These are phyloP conservation scores for Rhodinocichla rosea DNA, from an alignment of 2,113 vertebrate species.

Conservation along the genomic window DNA sequence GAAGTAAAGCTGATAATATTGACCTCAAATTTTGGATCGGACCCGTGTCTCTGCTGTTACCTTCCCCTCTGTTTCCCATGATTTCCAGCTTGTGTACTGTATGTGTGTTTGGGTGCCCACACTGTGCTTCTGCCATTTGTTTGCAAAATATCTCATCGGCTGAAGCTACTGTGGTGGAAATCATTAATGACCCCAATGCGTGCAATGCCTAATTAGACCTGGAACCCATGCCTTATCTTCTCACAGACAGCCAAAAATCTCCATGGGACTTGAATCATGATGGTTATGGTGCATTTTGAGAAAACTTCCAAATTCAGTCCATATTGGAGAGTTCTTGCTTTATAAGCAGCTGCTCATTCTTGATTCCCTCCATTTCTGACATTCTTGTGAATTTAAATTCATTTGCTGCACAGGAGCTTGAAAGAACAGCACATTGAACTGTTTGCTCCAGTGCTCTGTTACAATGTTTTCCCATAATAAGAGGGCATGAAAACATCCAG, in stretches of 20 bases:
- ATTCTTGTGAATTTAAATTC: background rate
- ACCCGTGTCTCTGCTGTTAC: background rate
- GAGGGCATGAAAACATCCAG: conserved; percentile 30
- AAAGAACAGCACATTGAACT: background rate
- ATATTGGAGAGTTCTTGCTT: background rate
- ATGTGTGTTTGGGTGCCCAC: background rate
- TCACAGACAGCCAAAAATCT: background rate
- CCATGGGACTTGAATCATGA: background rate
- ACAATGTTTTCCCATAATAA: conserved; percentile 29
- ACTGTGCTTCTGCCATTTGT: background rate
- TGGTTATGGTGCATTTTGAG: background rate
- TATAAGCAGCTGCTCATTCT: background rate
- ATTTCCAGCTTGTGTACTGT: background rate
- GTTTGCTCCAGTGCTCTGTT: conserved; percentile 31
- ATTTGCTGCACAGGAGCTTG: background rate
- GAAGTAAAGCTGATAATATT: background rate
- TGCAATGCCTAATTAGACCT: background rate
- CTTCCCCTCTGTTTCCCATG: background rate
- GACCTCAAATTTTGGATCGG: background rate
- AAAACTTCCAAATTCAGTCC: background rate
- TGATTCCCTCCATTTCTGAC: background rate
- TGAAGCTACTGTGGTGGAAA: conserved; percentile 17
- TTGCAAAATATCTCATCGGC: background rate
- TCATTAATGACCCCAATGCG: background rate
- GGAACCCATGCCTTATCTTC: background rate